Percentiles rank a stretch among this genome's conserved stretches.
Conservation (phyloP, 2,888 invertebrate genomes). For the Zootermopsis nevadensis region DNA sequence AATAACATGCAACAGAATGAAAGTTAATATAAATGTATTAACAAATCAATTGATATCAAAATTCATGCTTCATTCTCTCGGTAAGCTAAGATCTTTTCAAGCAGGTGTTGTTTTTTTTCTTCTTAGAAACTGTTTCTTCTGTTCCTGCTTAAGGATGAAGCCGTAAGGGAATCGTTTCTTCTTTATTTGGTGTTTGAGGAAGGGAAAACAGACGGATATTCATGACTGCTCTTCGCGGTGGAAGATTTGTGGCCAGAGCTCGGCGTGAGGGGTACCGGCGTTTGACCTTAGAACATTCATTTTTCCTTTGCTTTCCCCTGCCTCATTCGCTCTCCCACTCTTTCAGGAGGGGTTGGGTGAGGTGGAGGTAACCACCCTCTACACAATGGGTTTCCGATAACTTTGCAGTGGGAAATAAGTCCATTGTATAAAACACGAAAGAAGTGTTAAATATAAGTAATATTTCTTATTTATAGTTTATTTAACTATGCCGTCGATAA, state of each 20-base stretch:
- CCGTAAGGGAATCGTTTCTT: constrained; percentile 42
- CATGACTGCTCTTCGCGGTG: constrained; percentile 40
- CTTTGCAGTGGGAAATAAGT: background rate
- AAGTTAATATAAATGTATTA: background rate
- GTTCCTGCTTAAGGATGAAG: constrained; percentile 40
- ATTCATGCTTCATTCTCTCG: constrained; percentile 4
- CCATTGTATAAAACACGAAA: background rate
- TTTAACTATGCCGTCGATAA: no score
- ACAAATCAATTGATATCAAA: constrained; percentile 19
- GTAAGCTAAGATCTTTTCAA: constrained; percentile 35
- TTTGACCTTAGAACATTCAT: constrained; percentile 44
- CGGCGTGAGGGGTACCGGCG: constrained; percentile 40
- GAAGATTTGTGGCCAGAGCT: constrained; percentile 41
- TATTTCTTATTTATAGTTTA: no score
- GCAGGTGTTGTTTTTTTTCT: constrained; percentile 15
- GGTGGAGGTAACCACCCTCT: background rate
- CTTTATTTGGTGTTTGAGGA: constrained; percentile 44
- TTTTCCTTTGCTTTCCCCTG: constrained; percentile 39
- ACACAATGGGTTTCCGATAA: background rate
- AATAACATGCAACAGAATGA: background rate
- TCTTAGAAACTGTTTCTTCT: background rate
- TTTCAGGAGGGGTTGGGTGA: background rate
- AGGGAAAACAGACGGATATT: constrained; percentile 43
- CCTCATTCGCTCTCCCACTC: background rate
- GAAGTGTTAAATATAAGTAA: no score